Conservation (phyloP, 2,888 invertebrate genomes). For the Ctena decussata region DNA sequence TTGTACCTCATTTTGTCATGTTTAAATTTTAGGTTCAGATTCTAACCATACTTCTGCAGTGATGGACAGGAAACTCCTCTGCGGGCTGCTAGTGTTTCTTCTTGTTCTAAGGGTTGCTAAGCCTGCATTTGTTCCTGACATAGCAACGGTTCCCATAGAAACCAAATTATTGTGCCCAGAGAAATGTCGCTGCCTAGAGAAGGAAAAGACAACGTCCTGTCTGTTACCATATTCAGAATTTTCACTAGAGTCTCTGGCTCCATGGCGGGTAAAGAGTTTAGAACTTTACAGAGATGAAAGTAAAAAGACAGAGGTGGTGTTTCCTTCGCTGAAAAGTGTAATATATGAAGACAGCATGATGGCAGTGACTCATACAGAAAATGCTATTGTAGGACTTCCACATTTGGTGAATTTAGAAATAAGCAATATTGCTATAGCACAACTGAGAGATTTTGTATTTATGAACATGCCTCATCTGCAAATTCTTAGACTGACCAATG, state of each 20-base stretch:
- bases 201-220: slow-evolving; percentile 19
- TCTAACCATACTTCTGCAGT: background rate
- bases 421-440: slow-evolving; percentile 35
- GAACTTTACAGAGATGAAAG: slow-evolving; percentile 13
- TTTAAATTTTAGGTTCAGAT: too few species aligned
- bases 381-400: background rate
- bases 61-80: background rate
- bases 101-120: background rate
- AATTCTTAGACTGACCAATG: slow-evolving; percentile 29
- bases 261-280: slow-evolving; percentile 33
- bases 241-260: background rate
- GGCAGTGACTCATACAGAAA: background rate
- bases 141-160: background rate
- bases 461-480: slow-evolving; percentile 7
- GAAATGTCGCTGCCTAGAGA: slow-evolving; percentile 28
- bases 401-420: slow-evolving; percentile 42
- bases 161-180: slow-evolving; percentile 22
- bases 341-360: background rate
- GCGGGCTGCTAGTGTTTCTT: background rate
- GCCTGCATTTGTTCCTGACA: background rate
- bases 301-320: background rate
- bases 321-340: slow-evolving; percentile 24
- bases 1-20: too few species aligned
- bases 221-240: slow-evolving; percentile 10
- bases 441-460: slow-evolving; percentile 35